phyloP scores from a whole-genome alignment of 2,888 invertebrate species.

The Gymnosoma rotundatum region DNA sequence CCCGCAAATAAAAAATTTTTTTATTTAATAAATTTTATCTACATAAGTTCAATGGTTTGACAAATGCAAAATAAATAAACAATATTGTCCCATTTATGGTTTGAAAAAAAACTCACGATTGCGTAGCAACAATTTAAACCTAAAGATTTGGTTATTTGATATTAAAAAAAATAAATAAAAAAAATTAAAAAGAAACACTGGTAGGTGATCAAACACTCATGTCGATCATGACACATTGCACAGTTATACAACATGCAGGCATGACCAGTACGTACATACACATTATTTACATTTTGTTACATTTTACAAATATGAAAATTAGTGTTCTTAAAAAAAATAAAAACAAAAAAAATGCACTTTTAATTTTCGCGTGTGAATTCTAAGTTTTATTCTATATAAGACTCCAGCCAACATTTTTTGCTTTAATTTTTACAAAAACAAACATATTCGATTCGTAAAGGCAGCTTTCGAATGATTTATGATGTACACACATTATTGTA shows the following conservation, averaged over 20 bases:
- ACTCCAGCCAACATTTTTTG: background rate
- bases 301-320: conserved; percentile 9
- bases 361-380: conserved; percentile 62
- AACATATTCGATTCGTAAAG: conserved; percentile 19
- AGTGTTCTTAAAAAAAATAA: background rate
- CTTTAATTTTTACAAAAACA: background rate
- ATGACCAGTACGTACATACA: conserved; percentile 45
- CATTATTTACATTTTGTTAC: conserved; percentile 38
- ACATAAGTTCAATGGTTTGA: conserved; percentile 48
- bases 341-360: background rate
- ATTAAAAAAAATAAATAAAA: conserved; percentile 45
- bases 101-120: conserved; percentile 25
- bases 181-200: conserved; percentile 31
- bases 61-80: conserved; percentile 27
- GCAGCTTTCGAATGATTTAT: conserved; percentile 60
- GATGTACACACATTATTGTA: conserved; percentile 55
- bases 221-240: conserved; percentile 61
- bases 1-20: background rate
- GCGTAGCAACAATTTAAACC: conserved; percentile 25
- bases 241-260: conserved; percentile 42
- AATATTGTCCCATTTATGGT: conserved; percentile 25
- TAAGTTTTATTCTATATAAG: conserved; percentile 11
- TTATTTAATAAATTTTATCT: conserved; percentile 30
- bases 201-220: conserved; percentile 60
- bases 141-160: conserved; percentile 56